Evolutionary conservation across 1,140 invertebrate genomes (phyloP).

Genomic region (Chironomus tepperi): DNA sequence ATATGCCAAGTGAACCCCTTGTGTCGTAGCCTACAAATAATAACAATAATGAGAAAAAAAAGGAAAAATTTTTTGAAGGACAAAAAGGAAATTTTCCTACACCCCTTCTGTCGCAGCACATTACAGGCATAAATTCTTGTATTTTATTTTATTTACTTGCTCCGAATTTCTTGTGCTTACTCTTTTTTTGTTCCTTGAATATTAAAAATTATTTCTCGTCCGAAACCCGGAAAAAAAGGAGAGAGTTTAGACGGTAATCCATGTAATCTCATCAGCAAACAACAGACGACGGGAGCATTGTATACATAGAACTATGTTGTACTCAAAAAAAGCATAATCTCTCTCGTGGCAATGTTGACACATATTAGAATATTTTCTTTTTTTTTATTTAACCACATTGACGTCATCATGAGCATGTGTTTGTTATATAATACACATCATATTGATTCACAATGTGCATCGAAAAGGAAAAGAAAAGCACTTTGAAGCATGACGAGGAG

Average conservation of each 20-base stretch:
- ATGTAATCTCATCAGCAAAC: conserved; percentile 6
- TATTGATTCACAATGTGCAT: not conserved
- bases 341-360: conserved; percentile 1
- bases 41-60: too few relatives aligned
- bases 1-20: too few relatives aligned
- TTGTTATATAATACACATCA: too few relatives aligned
- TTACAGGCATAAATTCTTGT: too few relatives aligned
- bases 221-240: not conserved
- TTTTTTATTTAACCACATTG: too few relatives aligned
- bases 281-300: not conserved
- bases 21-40: too few relatives aligned
- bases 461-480: not conserved
- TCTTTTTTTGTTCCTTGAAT: not conserved
- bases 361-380: conserved; percentile 15
- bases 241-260: not conserved
- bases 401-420: too few relatives aligned
- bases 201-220: not conserved
- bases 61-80: not conserved
- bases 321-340: too few relatives aligned
- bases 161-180: not conserved
- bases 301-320: not conserved
- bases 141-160: too few relatives aligned
- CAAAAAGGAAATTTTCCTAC: not conserved
- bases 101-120: too few relatives aligned
- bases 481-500: too few relatives aligned